phyloP scores from a whole-genome alignment of 2,113 vertebrate species.

The Oenanthe oenanthe region DNA sequence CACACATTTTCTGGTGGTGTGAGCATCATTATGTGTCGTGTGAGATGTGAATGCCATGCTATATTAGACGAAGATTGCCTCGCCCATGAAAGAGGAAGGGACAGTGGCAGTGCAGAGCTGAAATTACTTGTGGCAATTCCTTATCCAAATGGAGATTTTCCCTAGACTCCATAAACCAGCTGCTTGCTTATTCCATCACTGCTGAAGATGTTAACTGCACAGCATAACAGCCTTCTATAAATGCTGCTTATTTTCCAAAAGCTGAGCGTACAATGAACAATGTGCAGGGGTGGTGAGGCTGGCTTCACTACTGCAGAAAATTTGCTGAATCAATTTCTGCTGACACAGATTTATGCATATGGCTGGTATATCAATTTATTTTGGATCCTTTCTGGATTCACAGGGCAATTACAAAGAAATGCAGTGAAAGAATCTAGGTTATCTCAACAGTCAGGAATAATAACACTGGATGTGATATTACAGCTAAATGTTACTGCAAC shows the following conservation, averaged over 20 bases:
- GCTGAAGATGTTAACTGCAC: conserved; percentile 41
- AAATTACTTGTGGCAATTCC: conserved; percentile 47
- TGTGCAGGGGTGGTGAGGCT: not conserved
- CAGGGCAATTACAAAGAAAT: not conserved
- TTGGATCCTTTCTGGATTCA: conserved; percentile 18
- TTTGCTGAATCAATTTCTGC: conserved; percentile 37
- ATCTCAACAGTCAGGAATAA: conserved; percentile 3
- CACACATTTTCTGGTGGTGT: not conserved
- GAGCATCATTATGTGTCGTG: not conserved
- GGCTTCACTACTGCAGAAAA: not conserved
- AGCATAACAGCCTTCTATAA: not conserved
- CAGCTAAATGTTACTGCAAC: not conserved
- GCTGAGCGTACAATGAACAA: not conserved
- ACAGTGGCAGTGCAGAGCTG: not conserved
- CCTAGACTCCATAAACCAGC: not conserved
- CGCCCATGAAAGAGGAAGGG: not conserved
- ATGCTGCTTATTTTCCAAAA: conserved; percentile 22
- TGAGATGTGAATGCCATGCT: conserved; percentile 5
- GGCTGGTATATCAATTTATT: not conserved
- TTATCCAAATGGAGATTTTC: conserved; percentile 58
- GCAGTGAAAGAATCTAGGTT: not conserved
- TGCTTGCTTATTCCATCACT: conserved; percentile 28
- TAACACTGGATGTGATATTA: not conserved
- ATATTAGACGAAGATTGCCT: not conserved
- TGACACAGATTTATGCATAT: not conserved